A percentile compares a stretch with the other conserved stretches of the same genome.
Evolutionary conservation across 2,888 invertebrate genomes (phyloP).

Genomic region (Syrista parreyssii): DNA sequence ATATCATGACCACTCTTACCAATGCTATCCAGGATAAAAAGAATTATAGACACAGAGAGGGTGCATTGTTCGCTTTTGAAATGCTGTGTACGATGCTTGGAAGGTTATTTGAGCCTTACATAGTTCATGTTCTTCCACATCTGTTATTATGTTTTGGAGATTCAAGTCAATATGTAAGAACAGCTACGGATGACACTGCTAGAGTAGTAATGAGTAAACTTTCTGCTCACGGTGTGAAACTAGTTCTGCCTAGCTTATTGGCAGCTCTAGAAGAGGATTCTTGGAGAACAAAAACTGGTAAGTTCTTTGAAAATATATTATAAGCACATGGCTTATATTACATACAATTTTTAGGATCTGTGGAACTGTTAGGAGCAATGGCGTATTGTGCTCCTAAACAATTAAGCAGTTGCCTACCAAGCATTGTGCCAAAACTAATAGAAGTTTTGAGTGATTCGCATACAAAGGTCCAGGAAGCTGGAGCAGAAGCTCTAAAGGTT

Average conservation of each 20-base stretch:
- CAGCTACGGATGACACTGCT: constrained; percentile 96
- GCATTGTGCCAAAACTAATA: constrained; percentile 97
- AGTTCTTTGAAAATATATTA: constrained; percentile 19
- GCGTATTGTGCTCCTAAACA: constrained; percentile 99
- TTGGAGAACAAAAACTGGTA: constrained; percentile 96
- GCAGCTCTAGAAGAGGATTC: constrained; percentile 97
- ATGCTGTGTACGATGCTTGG: constrained; percentile 96
- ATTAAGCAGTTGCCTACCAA: constrained; percentile 95
- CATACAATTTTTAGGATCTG: constrained; percentile 75
- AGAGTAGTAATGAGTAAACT: constrained; percentile 95
- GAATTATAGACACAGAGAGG: constrained; percentile 93
- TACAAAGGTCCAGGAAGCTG: constrained; percentile 96
- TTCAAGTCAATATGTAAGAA: constrained; percentile 92
- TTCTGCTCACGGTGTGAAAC: constrained; percentile 96
- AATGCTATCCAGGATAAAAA: constrained; percentile 97
- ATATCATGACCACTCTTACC: constrained; percentile 94
- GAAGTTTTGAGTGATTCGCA: constrained; percentile 98
- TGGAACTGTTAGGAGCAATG: constrained; percentile 97
- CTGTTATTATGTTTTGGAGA: constrained; percentile 96
- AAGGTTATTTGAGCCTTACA: constrained; percentile 97
- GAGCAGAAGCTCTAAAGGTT: constrained; percentile 92
- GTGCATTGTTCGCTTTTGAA: constrained; percentile 96
- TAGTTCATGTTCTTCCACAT: constrained; percentile 96
- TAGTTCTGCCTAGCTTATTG: constrained; percentile 93
- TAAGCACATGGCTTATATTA: constrained; percentile 1